phyloP scores from a whole-genome alignment of 2,797 vertebrate species.

The Diglossa cyanea region DNA sequence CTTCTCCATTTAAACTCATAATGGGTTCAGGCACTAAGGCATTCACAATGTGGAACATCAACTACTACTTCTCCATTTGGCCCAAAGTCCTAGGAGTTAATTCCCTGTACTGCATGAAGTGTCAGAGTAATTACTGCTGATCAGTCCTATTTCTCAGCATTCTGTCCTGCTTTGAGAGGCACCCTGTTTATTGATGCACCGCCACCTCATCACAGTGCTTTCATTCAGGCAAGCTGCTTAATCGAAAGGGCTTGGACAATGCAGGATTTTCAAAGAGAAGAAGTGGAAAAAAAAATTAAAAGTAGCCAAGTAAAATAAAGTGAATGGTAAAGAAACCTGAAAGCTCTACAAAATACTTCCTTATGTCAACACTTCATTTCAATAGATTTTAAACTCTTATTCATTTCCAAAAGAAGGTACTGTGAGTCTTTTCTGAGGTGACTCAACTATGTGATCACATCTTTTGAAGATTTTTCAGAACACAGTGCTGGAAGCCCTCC shows the following conservation, averaged over 20 bases:
- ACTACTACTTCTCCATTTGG: conserved; percentile 67
- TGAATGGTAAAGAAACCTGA: conserved; percentile 55
- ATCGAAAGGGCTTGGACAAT: conserved; percentile 72
- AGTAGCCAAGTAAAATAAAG: conserved; percentile 73
- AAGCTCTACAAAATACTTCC: conserved; percentile 69
- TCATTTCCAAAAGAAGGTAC: conserved; percentile 50
- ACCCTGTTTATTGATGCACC: conserved; percentile 66
- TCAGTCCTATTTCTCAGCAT: conserved; percentile 70
- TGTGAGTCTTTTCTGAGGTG: conserved; percentile 40
- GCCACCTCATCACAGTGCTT: conserved; percentile 35
- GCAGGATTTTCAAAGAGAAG: conserved; percentile 72
- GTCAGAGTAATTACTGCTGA: conserved; percentile 75
- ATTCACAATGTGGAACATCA: conserved; percentile 74
- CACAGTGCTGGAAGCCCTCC: conserved; percentile 1
- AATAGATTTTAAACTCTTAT: conserved; percentile 53
- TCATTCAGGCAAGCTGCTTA: conserved; percentile 68
- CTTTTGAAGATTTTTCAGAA: conserved; percentile 58
- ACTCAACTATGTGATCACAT: conserved; percentile 2
- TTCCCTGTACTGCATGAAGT: conserved; percentile 77
- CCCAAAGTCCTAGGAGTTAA: conserved; percentile 77
- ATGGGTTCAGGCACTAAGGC: conserved; percentile 74
- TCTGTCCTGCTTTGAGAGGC: conserved; percentile 51
- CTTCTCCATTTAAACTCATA: conserved; percentile 69
- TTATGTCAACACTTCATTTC: conserved; percentile 69
- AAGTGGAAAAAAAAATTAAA: conserved; percentile 64